phyloP scores from a whole-genome alignment of 23 tunicate genomes.

The Halocynthia roretzi region DNA sequence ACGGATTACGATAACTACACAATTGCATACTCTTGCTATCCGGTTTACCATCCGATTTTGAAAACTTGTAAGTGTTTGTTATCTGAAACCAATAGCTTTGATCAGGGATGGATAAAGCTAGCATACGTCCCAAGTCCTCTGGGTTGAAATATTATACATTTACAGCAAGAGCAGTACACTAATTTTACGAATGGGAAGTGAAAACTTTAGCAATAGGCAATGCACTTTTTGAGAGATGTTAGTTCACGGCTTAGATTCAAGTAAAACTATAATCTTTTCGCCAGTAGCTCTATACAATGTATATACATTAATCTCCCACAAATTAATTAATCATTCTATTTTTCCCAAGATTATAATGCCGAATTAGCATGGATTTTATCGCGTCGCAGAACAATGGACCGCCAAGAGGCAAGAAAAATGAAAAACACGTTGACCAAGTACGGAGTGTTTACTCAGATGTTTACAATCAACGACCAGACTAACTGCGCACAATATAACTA shows the following conservation, averaged over 20 bases:
- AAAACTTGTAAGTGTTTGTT: constrained; percentile 3
- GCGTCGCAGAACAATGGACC: not conserved
- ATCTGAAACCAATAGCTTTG: too few relatives aligned
- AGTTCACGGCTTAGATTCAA: too few relatives aligned
- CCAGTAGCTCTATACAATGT: too few relatives aligned
- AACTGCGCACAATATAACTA: constrained; percentile 7
- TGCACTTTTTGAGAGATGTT: too few relatives aligned
- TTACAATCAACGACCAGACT: constrained; percentile 4
- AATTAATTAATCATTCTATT: not conserved
- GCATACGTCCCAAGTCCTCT: too few relatives aligned
- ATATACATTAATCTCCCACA: too few relatives aligned
- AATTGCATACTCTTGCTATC: constrained; percentile 28
- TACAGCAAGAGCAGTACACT: too few relatives aligned
- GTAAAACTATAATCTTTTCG: too few relatives aligned
- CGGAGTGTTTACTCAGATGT: constrained; percentile 1
- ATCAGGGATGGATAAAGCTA: too few relatives aligned
- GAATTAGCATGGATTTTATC: constrained; percentile 22
- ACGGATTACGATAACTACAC: constrained; percentile 30
- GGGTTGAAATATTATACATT: too few relatives aligned
- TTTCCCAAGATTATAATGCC: not conserved
- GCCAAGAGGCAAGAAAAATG: not conserved
- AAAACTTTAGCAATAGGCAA: too few relatives aligned
- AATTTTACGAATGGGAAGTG: too few relatives aligned
- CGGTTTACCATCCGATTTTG: not conserved
- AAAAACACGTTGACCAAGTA: not conserved